Conservation (phyloP, 2,797 vertebrate species). For the Tragelaphus oryx region DNA sequence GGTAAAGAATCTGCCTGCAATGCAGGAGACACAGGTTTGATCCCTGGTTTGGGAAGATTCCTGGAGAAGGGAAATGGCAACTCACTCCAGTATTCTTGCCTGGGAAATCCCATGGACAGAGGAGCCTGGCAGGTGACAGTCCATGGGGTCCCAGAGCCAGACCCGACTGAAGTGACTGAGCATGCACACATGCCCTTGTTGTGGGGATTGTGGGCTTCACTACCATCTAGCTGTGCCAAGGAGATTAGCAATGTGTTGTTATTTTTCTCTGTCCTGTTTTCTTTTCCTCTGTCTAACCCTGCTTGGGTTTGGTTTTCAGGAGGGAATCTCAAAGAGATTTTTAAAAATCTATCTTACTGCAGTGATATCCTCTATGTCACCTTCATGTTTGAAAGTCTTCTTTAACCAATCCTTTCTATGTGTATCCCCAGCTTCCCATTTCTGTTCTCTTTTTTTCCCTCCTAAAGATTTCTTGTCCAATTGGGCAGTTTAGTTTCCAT, state of each 20-base stretch:
- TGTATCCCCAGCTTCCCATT: neutral
- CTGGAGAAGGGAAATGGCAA: neutral
- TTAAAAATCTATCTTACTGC: neutral
- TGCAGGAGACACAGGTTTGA: neutral
- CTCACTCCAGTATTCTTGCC: neutral
- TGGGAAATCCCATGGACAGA: neutral
- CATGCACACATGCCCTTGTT: neutral
- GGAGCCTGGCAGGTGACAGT: neutral
- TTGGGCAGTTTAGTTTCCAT: constrained; percentile 43
- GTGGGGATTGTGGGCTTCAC: neutral
- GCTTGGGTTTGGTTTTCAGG: neutral
- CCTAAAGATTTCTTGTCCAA: constrained; percentile 30
- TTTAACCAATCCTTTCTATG: neutral
- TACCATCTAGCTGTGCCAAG: neutral
- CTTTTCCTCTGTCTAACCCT: neutral
- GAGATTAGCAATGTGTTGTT: neutral
- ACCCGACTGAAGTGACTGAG: neutral
- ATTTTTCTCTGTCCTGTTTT: neutral
- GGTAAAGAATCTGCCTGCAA: neutral
- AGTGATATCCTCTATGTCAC: neutral
- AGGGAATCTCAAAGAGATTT: neutral
- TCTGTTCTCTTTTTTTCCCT: neutral
- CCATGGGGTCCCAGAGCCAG: rapidly evolving
- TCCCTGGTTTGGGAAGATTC: neutral
- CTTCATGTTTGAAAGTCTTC: neutral